Evolutionary conservation across 2,797 vertebrate species (phyloP).

Genomic region (Gila robusta): DNA sequence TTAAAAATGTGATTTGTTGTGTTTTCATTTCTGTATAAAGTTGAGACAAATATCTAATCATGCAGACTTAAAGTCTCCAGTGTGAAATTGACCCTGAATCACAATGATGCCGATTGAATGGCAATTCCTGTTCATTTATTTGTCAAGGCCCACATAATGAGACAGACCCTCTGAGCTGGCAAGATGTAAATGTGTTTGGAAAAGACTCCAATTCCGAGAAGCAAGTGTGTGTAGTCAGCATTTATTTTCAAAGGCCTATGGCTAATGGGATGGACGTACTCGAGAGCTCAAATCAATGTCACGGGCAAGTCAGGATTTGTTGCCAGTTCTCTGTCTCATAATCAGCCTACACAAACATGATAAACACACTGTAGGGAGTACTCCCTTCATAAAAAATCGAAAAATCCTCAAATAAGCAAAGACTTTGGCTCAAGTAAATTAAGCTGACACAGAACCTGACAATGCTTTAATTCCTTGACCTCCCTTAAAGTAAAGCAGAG

Average conservation of each 20-base stretch:
- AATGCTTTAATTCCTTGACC: neutral
- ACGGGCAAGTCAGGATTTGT: slow-evolving; percentile 43
- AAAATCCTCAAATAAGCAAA: slow-evolving; percentile 47
- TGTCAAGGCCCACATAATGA: slow-evolving; percentile 47
- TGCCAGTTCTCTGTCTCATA: slow-evolving; percentile 56
- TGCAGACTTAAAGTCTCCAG: neutral
- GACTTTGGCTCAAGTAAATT: slow-evolving; percentile 28
- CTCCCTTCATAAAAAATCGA: slow-evolving; percentile 40
- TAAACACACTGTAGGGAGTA: slow-evolving; percentile 56
- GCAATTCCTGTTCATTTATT: slow-evolving; percentile 47
- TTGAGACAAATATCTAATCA: neutral
- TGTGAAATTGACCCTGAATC: slow-evolving; percentile 14
- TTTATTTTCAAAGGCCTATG: slow-evolving; percentile 56
- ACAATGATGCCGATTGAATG: slow-evolving; percentile 38
- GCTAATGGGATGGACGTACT: slow-evolving; percentile 46
- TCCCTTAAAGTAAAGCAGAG: slow-evolving; percentile 29
- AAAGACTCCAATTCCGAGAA: slow-evolving; percentile 56
- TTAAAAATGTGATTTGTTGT: slow-evolving; percentile 1
- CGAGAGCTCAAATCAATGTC: slow-evolving; percentile 60
- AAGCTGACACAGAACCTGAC: slow-evolving; percentile 23
- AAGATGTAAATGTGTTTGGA: slow-evolving; percentile 48
- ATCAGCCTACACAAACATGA: slow-evolving; percentile 52
- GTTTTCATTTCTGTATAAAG: neutral
- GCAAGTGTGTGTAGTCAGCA: slow-evolving; percentile 52
- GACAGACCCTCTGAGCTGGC: slow-evolving; percentile 32